phyloP scores from a whole-genome alignment of 1,140 invertebrate species.

The Brachionus sp. region DNA sequence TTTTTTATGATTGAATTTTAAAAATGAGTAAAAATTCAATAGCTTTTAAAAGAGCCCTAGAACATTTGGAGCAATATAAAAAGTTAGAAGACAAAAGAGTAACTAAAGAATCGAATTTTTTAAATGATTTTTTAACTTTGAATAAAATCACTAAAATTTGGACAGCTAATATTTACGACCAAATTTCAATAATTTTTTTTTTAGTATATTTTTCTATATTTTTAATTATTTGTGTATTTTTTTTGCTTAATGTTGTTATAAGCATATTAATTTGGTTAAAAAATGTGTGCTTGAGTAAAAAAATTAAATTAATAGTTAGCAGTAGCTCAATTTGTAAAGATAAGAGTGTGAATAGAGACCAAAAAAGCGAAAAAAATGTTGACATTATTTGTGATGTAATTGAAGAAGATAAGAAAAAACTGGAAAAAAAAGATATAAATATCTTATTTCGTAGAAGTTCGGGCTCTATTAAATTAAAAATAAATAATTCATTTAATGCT shows the following conservation, averaged over 20 bases:
- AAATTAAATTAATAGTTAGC: neutral
- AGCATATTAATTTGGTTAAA: neutral
- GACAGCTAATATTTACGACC: neutral
- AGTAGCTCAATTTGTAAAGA: too few species aligned
- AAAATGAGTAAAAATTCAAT: neutral
- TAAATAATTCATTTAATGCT: neutral
- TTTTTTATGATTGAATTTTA: too few species aligned
- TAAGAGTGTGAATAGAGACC: too few species aligned
- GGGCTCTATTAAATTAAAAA: neutral
- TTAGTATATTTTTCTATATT: neutral
- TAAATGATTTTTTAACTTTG: neutral
- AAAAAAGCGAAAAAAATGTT: neutral
- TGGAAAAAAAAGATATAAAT: neutral
- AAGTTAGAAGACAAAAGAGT: neutral
- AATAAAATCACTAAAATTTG: neutral
- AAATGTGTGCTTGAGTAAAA: neutral
- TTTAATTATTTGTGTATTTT: neutral
- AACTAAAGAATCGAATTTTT: neutral
- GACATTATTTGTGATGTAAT: neutral
- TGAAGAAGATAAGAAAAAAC: neutral
- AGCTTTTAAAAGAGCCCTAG: neutral
- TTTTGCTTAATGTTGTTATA: neutral
- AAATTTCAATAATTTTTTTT: neutral
- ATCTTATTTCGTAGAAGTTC: neutral
- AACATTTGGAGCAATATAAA: constrained; percentile 1